Base-by-base conservation (phyloP, 2,888 invertebrate species). In the Drosophila recens region DNA sequence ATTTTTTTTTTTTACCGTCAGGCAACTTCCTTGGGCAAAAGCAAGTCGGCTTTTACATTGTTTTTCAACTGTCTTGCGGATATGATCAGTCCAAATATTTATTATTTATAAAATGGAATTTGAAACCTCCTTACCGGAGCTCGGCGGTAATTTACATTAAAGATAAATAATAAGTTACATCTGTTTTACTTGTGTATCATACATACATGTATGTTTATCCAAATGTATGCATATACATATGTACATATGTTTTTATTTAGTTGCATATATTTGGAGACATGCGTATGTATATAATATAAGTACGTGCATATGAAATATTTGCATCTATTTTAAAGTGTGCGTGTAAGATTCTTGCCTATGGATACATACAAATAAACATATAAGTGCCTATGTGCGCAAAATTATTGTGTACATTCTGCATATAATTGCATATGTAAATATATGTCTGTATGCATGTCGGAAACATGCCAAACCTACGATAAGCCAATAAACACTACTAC, bases 31-130 rank as follows among this genome's bases (percentile, higher is more conserved):
- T 23, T 23, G 4, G 3, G 23, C 4, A 23, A 4, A 2, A 20
- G 20, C 20, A 2, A 75, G 82, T 81, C 80, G 81, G 83, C 80
- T 79, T 81, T 79, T 83, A 79, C 64, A 79, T 74, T 80, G 72
- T 75, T 82, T 77, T 80, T 65, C 75, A 65, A 61, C 53, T 64
- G 63, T 40, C 57, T 70, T 56, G 69, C 66, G 78, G 71, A 79
- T 73, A 84, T 80, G 82, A 80, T 75, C 79, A 62, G 52, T 61
- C 58, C 46, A 72, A 65, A 74, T 65, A 70, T 71, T 67, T 49
- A 76, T 48, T 57, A 46, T 46, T 57, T 34, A 48, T 62, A 85
- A 80, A 77, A 83, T 83, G 83, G 83, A 83, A 66, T 82, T 70
- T 72, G 83, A 83, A 80, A 66, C 65, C 64, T 72, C 75, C 43